phyloP scores from a whole-genome alignment of 2,113 vertebrate genomes.

The Pollimyrus isidori region DNA sequence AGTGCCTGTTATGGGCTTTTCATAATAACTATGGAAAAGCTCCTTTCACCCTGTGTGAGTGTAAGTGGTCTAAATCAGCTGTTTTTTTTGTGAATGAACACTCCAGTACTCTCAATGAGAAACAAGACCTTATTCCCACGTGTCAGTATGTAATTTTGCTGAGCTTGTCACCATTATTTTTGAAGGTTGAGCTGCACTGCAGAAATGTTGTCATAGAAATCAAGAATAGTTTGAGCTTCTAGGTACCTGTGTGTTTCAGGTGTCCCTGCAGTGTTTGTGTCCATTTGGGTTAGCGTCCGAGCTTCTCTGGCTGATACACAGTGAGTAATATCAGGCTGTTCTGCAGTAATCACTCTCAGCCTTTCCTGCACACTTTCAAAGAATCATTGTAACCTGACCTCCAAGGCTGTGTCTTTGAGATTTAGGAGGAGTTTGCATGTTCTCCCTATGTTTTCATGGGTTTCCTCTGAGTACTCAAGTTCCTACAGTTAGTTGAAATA shows the following conservation, averaged over 20 bases:
- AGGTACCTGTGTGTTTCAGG: constrained; percentile 43
- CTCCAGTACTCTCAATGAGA: neutral
- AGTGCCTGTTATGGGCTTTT: neutral
- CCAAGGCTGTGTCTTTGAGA: neutral
- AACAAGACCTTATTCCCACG: neutral
- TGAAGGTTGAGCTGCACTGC: neutral
- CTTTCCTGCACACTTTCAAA: neutral
- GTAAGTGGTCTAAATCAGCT: neutral
- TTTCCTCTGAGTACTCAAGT: neutral
- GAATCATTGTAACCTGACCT: neutral
- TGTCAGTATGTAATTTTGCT: neutral
- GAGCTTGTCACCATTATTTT: neutral
- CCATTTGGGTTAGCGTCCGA: constrained; percentile 69
- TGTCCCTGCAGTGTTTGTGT: constrained; percentile 71
- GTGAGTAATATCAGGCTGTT: constrained; percentile 48
- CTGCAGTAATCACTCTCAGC: neutral
- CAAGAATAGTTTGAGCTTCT: neutral
- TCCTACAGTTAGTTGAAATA: neutral
- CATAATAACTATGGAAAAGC: neutral
- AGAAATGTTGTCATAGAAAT: neutral
- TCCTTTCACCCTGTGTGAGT: neutral
- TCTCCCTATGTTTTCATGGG: neutral
- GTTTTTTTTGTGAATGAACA: neutral
- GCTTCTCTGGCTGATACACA: constrained; percentile 71
- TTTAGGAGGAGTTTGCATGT: neutral